A percentile compares a stretch with the other conserved stretches of the same genome.
phyloP scores from a whole-genome alignment of 2,113 vertebrate genomes.

The Sciurus niger region DNA sequence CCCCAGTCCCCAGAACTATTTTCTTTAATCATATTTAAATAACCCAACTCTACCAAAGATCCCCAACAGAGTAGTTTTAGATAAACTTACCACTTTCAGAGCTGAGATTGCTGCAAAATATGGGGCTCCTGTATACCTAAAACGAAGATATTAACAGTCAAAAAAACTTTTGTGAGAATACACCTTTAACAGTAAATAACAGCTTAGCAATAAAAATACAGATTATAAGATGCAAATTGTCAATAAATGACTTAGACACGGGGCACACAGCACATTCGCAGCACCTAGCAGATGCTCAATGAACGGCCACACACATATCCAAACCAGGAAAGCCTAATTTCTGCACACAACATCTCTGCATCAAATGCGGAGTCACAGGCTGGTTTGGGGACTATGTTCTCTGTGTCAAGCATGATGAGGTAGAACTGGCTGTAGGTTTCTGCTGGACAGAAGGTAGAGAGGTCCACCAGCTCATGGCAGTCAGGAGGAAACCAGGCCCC shows the following conservation, averaged over 20 bases:
- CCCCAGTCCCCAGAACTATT: background rate
- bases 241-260: background rate
- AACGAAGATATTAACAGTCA: constrained; percentile 29
- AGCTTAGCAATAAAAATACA: background rate
- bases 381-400: background rate
- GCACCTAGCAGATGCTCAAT: background rate
- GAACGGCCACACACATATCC: background rate
- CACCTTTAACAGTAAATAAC: background rate
- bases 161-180: background rate
- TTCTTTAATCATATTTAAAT: background rate
- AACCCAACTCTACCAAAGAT: background rate
- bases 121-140: constrained; percentile 97
- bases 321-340: background rate
- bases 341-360: background rate
- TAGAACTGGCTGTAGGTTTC: background rate
- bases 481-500: background rate
- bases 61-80: background rate
- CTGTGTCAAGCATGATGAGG: too few species aligned
- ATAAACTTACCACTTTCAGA: constrained; percentile 95
- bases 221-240: background rate
- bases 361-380: background rate
- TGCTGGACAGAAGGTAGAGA: background rate
- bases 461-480: background rate
- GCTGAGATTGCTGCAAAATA: constrained; percentile 99
- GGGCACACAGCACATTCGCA: background rate